Percentiles rank a stretch among this genome's conserved stretches.
phyloP scores from a whole-genome alignment of 2,888 invertebrate species.

The Leptarthrus brevirostris region DNA sequence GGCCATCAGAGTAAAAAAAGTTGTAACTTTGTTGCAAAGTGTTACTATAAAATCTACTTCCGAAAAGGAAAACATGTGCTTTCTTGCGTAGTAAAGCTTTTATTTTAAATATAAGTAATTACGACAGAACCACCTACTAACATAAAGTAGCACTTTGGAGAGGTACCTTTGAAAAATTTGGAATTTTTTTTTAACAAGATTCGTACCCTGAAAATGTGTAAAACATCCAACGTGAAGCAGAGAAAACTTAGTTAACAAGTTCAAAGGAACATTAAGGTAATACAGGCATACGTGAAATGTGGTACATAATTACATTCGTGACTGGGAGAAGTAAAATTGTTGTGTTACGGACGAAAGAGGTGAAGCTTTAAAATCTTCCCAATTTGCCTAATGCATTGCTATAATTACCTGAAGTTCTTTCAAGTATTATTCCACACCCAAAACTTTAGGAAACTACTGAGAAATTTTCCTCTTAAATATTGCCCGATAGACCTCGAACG shows the following conservation, averaged over 20 bases:
- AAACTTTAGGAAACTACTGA: constrained; percentile 5
- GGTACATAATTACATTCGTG: constrained; percentile 31
- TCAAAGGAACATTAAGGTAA: constrained; percentile 19
- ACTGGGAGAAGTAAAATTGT: constrained; percentile 23
- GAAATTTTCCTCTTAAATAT: constrained; percentile 32
- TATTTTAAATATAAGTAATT: too few species aligned
- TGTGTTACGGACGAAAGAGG: constrained; percentile 35
- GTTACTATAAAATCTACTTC: too few species aligned
- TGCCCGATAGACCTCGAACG: constrained; percentile 32
- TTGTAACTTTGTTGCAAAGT: too few species aligned
- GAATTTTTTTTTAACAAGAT: too few species aligned
- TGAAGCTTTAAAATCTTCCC: constrained; percentile 32
- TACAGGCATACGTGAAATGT: constrained; percentile 10
- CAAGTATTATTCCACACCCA: constrained; percentile 4
- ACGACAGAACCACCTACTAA: too few species aligned
- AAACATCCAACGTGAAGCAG: background rate
- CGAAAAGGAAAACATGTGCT: too few species aligned
- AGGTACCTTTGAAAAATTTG: too few species aligned
- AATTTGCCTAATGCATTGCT: constrained; percentile 42
- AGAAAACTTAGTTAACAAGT: constrained; percentile 24
- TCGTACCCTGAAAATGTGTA: background rate
- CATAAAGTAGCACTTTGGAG: too few species aligned
- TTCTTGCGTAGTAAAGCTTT: too few species aligned
- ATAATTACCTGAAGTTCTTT: constrained; percentile 45
- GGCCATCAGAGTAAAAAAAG: too few species aligned